Conservation (phyloP, 2,888 invertebrate genomes). For the Euplexia lucipara region DNA sequence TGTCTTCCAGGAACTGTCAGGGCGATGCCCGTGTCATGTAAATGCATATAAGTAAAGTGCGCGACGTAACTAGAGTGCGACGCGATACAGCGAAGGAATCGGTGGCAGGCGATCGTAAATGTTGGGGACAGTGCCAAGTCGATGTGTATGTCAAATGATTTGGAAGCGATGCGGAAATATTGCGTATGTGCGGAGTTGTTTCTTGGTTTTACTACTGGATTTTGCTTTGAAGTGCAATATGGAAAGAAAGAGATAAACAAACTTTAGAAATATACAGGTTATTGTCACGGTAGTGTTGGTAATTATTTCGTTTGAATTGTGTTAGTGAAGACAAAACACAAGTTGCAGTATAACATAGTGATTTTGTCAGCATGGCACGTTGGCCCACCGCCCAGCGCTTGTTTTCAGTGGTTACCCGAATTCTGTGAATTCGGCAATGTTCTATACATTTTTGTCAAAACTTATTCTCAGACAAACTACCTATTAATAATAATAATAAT, state of each 20-base stretch:
- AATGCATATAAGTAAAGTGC: conserved; percentile 63
- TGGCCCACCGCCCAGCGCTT: too few species aligned
- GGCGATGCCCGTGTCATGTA: conserved; percentile 71
- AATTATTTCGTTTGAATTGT: too few species aligned
- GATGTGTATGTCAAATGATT: conserved; percentile 50
- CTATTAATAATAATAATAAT: too few species aligned
- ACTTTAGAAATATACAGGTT: too few species aligned
- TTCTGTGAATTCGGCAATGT: too few species aligned
- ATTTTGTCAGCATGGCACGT: too few species aligned
- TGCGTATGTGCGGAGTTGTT: conserved; percentile 18
- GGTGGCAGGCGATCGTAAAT: conserved; percentile 30
- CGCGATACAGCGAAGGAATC: conserved; percentile 38
- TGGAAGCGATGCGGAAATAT: conserved; percentile 48
- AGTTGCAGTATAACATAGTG: too few species aligned
- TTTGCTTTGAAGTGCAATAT: neutral
- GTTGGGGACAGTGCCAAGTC: conserved; percentile 48
- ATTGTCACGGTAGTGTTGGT: too few species aligned
- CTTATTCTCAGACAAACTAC: too few species aligned
- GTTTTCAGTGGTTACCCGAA: too few species aligned
- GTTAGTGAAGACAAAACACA: too few species aligned
- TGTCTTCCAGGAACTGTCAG: conserved; percentile 75
- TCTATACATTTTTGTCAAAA: neutral
- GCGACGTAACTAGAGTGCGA: conserved; percentile 41
- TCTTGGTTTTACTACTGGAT: neutral
- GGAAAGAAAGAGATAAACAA: too few species aligned